Evolutionary conservation across 2,113 vertebrate species (phyloP).

Genomic region (Podiceps cristatus): DNA sequence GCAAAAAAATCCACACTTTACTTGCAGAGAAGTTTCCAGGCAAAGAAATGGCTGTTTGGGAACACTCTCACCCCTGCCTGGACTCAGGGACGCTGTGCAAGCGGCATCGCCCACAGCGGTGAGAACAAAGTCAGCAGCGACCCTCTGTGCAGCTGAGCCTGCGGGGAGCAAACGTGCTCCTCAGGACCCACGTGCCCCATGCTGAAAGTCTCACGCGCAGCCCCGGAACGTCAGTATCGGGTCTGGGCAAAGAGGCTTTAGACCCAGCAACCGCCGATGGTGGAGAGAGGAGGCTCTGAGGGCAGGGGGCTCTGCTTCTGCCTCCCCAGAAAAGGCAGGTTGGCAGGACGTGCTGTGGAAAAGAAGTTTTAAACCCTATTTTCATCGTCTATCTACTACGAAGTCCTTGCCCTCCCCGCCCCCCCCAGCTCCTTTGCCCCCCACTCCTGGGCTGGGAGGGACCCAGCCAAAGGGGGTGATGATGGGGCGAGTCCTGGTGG

Average conservation of each 20-base stretch:
- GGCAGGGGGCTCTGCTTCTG: fast-evolving
- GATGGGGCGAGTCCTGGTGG: background rate
- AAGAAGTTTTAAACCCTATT: no score
- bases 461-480: background rate
- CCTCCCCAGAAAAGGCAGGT: background rate
- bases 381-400: no score
- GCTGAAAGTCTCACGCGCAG: background rate
- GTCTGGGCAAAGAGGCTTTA: background rate
- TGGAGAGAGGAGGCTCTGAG: fast-evolving
- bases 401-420: no score
- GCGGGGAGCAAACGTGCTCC: background rate
- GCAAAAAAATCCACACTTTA: fast-evolving
- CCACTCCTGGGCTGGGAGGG: background rate
- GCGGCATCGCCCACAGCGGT: background rate
- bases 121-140: fast-evolving
- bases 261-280: background rate
- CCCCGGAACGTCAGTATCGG: no score
- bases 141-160: background rate
- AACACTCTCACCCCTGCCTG: background rate
- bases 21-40: background rate
- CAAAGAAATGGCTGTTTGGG: background rate
- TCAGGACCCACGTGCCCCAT: fast-evolving
- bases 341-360: no score
- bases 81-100: background rate
- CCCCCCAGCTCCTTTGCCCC: no score